Base-by-base conservation (phyloP, 2,113 vertebrate species). In the Poeciliopsis retropinna region DNA sequence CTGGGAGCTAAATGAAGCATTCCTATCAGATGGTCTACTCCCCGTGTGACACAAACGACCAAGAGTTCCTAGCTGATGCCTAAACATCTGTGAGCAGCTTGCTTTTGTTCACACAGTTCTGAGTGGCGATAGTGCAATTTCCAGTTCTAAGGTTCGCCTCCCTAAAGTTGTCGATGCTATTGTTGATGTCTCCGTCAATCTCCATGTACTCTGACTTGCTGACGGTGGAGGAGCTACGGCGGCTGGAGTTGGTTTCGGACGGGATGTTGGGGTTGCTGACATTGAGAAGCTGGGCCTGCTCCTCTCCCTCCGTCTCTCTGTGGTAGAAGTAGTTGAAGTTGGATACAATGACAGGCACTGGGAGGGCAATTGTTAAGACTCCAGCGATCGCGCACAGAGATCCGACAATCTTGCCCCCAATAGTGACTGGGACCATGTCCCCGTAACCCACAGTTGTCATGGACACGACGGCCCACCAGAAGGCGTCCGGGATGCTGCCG, bases 291-390 rank as follows among this genome's bases (percentile, higher is more conserved):
- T 98, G 97, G 92, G 98, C 98, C 95, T 99, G 97, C 92, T 99
- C 98, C 92, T 98, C 98, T 92, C 97, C 98, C 91, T 99, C 98
- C 64, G 98, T 99, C 95, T 99, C 98, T 94, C 97, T 95, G 95
- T 99, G 98, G 95, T 99, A 99, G 96, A 99, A 99, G 96, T 99
- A 99, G 95, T 99, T 99, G 96, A 99, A 99, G 95, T 99, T 99
- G 96, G 98, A 99, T 92, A 99, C 98, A 80, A 99, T 99, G 95
- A 99, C 98, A 95, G 98, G 98, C 91, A 99, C 98, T 85, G 98
- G 98, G 88, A 99, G 97, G 76, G 98, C 97, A 95, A 99, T 99
- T 88, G 98, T 99, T 88, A 99, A 94, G 95, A 99, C 98, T 91
- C 98, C 98, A 87, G 98, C 98, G 73, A 99, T 99, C 93, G 98